A percentile compares a stretch with the other conserved stretches of the same genome.
Evolutionary conservation across 2,888 invertebrate species (phyloP).

Genomic region (Agrotis exclamationis): DNA sequence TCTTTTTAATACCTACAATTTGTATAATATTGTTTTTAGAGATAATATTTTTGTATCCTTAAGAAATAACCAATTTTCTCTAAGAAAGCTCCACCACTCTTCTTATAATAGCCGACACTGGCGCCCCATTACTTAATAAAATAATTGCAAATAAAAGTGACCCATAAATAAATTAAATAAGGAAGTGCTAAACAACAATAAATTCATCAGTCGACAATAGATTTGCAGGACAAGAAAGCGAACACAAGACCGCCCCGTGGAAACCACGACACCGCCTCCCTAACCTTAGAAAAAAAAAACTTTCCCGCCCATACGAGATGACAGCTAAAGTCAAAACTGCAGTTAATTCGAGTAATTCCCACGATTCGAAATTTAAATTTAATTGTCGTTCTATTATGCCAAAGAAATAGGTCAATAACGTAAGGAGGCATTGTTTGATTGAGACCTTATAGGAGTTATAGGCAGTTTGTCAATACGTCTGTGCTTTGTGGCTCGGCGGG

Average conservation of each 20-base stretch:
- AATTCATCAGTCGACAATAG: conserved; percentile 68
- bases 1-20: too few species aligned
- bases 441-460: conserved; percentile 90
- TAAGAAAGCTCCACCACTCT: not conserved
- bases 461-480: conserved; percentile 89
- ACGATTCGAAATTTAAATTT: conserved; percentile 87
- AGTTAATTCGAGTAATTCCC: conserved; percentile 87
- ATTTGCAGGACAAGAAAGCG: conserved; percentile 58
- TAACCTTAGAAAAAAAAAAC: conserved; percentile 71
- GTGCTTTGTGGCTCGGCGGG: conserved; percentile 77
- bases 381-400: conserved; percentile 87
- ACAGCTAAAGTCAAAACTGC: conserved; percentile 83
- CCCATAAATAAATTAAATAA: conserved; percentile 54
- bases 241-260: conserved; percentile 78
- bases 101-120: not conserved
- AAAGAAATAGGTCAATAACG: conserved; percentile 90
- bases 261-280: conserved; percentile 74
- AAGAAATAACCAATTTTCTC: too few species aligned
- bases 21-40: too few species aligned
- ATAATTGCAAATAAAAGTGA: conserved; percentile 50
- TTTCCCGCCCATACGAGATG: conserved; percentile 81
- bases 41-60: too few species aligned
- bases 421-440: conserved; percentile 87
- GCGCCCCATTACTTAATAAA: conserved; percentile 5
- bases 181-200: conserved; percentile 63